These are phyloP conservation scores for Raphicerus campestris DNA, from an alignment of 2,113 vertebrate species.

Conservation along the genomic window DNA sequence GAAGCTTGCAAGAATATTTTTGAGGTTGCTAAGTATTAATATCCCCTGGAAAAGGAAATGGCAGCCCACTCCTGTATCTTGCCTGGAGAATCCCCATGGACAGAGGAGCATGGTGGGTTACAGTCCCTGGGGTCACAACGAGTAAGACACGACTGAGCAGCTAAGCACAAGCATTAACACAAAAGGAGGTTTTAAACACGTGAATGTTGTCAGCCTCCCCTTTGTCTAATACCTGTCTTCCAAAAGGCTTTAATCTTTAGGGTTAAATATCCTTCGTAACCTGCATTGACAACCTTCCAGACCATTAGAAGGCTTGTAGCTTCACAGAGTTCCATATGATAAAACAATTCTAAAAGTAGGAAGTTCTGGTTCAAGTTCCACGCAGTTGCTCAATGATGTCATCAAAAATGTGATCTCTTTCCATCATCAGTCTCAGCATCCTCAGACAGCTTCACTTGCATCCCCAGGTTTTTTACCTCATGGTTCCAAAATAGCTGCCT, in stretches of 20 bases:
- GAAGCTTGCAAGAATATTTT: background rate
- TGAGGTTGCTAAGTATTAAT: background rate
- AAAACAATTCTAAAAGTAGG: background rate
- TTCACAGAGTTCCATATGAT: background rate
- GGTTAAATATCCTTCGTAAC: background rate
- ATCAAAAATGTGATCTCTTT: background rate
- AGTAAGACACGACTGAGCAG: background rate
- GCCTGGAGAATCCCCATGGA: background rate
- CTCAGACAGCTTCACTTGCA: background rate
- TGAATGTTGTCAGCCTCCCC: background rate
- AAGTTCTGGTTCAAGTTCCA: background rate
- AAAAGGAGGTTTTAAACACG: background rate
- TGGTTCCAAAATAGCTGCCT: background rate
- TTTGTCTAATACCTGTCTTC: background rate
- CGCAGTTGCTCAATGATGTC: background rate
- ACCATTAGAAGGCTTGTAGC: background rate
- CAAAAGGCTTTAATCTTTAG: background rate
- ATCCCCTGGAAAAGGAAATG: background rate
- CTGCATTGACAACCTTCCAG: background rate
- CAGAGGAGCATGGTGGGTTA: background rate
- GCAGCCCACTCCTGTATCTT: background rate
- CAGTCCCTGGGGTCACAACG: background rate
- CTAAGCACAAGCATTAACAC: background rate
- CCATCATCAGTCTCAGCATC: background rate
- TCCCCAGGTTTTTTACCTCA: background rate